Evolutionary conservation across 2,888 invertebrate species (phyloP), one percentile per base, ranked within the genome.

Genomic region (Macropis europaea): DNA sequence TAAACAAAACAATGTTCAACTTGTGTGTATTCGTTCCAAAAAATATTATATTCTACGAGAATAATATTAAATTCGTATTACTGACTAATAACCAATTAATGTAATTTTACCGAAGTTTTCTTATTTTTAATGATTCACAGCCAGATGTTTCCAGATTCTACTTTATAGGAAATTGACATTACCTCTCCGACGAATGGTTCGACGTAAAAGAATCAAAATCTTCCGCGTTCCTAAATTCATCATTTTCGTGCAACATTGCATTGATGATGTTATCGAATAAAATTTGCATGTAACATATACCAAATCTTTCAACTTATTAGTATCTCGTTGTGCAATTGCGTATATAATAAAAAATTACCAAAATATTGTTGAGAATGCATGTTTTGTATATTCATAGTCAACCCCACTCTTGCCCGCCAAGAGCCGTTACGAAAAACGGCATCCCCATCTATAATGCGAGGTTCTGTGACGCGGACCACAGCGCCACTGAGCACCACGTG

Each of bases 131-230:
- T 0, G 22, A 48, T 30, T 38, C 3, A 48, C n/a, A 30, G 11
- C 17, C 48, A 7, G 88, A 88, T 88, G 88, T 82, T 82, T 57
- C 50, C 24, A 62, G 88, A 88, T 88, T 85, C 77, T 67, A 32
- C 60, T 75, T 61, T 5, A 62, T 36, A 52, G 19, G 73, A 76
- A 79, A 75, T 59, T 67, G 22, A 32, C 73, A 63, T 80, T 88
- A 88, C 85, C 88, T 87, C 76, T 79, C 81, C 76, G 76, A 81
- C 66, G 67, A 73, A 76, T 77, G 76, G 78, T 78, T 73, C 70
- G 28, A 53, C 36, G 42, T 28, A 69, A 79, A 79, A 79, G 77
- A 72, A 63, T 36, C 34, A 13, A 42, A 48, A 22, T 45, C 43
- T 28, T 15, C 11, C 3, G 26, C 15, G 74, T 85, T 86, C 82